These are phyloP conservation scores for Heterotilapia buettikoferi DNA, from an alignment of 2,113 vertebrate species.

Conservation along the genomic window DNA sequence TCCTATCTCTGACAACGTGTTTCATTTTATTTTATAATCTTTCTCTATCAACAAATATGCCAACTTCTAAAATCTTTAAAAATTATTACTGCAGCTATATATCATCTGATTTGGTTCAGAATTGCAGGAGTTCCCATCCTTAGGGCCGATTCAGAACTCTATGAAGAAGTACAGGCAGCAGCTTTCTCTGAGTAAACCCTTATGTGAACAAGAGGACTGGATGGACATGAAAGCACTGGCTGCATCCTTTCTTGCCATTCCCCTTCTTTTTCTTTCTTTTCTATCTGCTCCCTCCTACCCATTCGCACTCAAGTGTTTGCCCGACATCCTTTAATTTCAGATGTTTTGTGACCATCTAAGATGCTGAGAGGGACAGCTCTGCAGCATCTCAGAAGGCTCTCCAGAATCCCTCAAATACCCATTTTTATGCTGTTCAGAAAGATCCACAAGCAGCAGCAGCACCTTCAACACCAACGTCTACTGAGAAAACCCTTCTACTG, in stretches of 20 bases:
- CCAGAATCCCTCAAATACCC: background rate
- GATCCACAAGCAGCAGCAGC: background rate
- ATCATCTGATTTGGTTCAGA: background rate
- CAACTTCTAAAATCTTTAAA: background rate
- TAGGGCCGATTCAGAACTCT: constrained; percentile 14
- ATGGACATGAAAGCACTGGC: constrained; percentile 59
- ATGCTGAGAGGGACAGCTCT: background rate
- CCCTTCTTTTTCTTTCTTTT: background rate
- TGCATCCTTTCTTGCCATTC: background rate
- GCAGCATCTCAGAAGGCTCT: background rate
- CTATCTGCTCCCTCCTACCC: background rate
- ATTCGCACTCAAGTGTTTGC: background rate
- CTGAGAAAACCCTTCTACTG: background rate
- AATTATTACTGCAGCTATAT: background rate
- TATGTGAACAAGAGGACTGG: constrained; percentile 31
- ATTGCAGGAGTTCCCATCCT: background rate
- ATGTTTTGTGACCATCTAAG: constrained; percentile 16
- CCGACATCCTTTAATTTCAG: constrained; percentile 18
- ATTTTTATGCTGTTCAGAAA: background rate
- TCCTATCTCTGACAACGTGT: background rate
- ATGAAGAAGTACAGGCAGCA: constrained; percentile 34
- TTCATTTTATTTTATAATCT: background rate
- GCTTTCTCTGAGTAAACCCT: constrained; percentile 36
- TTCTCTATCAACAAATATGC: background rate
- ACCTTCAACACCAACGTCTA: background rate